Evolutionary conservation across 1,140 invertebrate genomes (phyloP).

Genomic region (Ectropis grisescens): DNA sequence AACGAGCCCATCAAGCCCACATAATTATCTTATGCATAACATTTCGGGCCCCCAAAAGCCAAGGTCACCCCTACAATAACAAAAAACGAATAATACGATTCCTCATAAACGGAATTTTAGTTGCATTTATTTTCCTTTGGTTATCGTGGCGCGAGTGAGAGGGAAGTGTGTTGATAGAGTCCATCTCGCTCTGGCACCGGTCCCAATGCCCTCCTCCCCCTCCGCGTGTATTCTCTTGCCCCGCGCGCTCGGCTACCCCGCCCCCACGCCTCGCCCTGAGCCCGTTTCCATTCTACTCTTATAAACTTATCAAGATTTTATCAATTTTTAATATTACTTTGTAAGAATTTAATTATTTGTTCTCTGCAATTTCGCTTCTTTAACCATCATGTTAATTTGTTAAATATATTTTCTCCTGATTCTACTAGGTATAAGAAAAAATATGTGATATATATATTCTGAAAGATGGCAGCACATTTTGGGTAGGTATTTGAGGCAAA

Average conservation of each 20-base stretch:
- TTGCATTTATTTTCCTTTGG: conserved; percentile 46
- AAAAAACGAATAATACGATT: conserved; percentile 11
- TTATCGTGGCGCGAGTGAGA: conserved; percentile 28
- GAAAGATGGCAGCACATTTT: too few species aligned
- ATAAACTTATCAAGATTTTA: conserved; percentile 3
- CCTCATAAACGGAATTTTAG: conserved; percentile 32
- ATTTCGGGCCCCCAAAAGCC: conserved; percentile 3
- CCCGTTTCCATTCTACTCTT: conserved; percentile 43
- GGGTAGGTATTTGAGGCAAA: too few species aligned
- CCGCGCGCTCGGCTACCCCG: conserved; percentile 46
- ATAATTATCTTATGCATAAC: too few species aligned
- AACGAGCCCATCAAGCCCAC: too few species aligned
- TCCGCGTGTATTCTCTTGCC: conserved; percentile 51
- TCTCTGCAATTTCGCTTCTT: not conserved
- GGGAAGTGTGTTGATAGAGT: conserved; percentile 1
- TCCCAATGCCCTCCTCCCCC: conserved; percentile 22
- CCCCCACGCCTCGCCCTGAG: conserved; percentile 39
- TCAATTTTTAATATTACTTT: too few species aligned
- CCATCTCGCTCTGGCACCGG: conserved; percentile 18
- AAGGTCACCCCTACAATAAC: conserved; percentile 23
- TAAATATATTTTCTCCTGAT: too few species aligned
- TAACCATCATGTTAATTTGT: too few species aligned
- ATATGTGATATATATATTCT: too few species aligned
- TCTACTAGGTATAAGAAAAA: too few species aligned
- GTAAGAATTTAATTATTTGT: not conserved